Evolutionary conservation across 2,113 vertebrate species (phyloP), one percentile per base, ranked within the genome.

Genomic region (Amphilophus citrinellus): DNA sequence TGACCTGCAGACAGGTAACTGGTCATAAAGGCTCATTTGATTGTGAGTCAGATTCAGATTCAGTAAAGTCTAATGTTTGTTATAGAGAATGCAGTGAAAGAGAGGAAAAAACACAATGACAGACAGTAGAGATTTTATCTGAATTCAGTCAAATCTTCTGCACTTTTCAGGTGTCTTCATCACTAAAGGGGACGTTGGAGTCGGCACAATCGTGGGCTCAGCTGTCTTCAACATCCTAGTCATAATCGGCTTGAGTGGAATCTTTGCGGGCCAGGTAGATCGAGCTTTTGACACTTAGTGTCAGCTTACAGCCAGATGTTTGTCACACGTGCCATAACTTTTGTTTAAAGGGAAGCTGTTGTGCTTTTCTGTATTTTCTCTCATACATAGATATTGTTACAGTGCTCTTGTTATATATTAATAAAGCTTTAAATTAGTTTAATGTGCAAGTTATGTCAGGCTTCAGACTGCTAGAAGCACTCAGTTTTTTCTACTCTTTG

Each of bases 201-300:
- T 96, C 2, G 96, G 96, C 53, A 96, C 96, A 1, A 96, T 96
- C 7, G 96, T 96, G 3, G 96, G 96, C n/a, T 96, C 96, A 0
- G 96, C 96, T 8, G 96, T 96, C 87, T 96, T 96, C 87, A 96
- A 96, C 94, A 96, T 96, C 86, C 92, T 96, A 66, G 95, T 96
- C 77, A 96, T 96, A 84, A 96, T 96, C 27, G 96, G 96, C n/a
- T 93, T 96, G 75, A 92, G 96, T 80, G 96, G 95, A 61, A 95
- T 96, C 83, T 96, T 96, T 84, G 93, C 96, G 56, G 94, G 96
- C 61, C 95, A 96, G 93, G 96, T 96, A 79, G 15, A 59, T 56
- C 32, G 44, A 65, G 71, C n/a, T 3, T 35, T 13, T 2, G 47
- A 35, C 68, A 56, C 47, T 53, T 53, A 5, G 4, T 8, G 2